Evolutionary conservation across 2,113 vertebrate species (phyloP).

Genomic region (Anoura caudifer): DNA sequence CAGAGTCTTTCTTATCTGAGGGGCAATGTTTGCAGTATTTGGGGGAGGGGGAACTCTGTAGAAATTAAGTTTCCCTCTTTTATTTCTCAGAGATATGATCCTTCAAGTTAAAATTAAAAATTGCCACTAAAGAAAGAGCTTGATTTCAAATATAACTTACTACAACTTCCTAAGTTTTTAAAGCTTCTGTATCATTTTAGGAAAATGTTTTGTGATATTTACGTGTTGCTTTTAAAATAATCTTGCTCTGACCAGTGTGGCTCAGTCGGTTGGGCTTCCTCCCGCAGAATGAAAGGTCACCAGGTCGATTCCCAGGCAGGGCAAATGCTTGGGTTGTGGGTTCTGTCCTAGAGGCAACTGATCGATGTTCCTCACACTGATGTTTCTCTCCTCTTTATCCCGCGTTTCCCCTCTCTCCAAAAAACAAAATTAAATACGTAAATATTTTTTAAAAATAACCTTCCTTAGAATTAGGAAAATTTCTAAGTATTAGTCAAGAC

Average conservation of each 20-base stretch:
- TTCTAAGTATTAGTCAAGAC: background rate
- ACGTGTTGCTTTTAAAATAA: background rate
- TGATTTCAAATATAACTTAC: background rate
- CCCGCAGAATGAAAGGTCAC: no score
- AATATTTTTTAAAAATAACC: background rate
- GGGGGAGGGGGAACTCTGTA: background rate
- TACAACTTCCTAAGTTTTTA: background rate
- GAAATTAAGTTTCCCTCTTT: background rate
- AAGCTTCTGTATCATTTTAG: background rate
- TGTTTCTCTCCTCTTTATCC: no score
- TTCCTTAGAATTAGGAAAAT: background rate
- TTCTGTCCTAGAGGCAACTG: no score
- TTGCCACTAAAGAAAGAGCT: background rate
- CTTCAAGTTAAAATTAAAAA: background rate
- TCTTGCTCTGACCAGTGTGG: no score
- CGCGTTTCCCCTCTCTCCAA: no score
- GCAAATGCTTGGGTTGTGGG: no score
- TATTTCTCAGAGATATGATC: background rate
- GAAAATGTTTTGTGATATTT: background rate
- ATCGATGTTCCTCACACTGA: no score
- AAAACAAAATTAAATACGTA: background rate
- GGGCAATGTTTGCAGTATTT: background rate
- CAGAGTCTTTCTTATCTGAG: background rate
- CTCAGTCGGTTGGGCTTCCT: no score
- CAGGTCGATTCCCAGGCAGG: no score